Evolutionary conservation across 2,797 vertebrate species (phyloP).

Genomic region (Platalea minor): DNA sequence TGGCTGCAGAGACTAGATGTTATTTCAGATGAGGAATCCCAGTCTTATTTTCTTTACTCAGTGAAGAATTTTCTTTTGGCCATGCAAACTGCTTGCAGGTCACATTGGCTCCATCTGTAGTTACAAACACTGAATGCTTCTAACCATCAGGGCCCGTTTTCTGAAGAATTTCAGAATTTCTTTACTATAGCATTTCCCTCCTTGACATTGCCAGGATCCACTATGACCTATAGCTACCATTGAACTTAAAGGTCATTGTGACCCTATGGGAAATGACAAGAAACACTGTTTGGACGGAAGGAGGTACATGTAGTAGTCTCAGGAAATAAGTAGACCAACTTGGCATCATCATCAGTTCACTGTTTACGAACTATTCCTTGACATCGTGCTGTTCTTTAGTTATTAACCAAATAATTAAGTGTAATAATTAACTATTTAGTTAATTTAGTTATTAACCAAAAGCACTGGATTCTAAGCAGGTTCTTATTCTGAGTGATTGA

Average conservation of each 20-base stretch:
- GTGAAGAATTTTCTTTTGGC: background rate
- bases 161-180: background rate
- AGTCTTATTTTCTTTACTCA: background rate
- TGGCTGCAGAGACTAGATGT: background rate
- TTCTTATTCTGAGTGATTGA: background rate
- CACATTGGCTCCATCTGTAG: background rate
- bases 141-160: background rate
- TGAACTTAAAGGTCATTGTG: background rate
- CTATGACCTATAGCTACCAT: background rate
- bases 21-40: background rate
- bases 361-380: background rate
- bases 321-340: background rate
- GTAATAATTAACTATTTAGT: background rate
- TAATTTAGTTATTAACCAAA: background rate
- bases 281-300: background rate
- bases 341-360: background rate
- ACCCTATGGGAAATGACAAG: background rate
- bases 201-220: background rate
- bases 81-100: background rate
- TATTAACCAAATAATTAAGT: background rate
- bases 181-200: background rate
- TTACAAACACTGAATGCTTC: background rate
- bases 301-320: background rate
- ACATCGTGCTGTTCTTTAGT: background rate
- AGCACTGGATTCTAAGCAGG: background rate